These are phyloP conservation scores for Hyles euphorbiae DNA, from an alignment of 1,140 invertebrate genomes.

Conservation along the genomic window DNA sequence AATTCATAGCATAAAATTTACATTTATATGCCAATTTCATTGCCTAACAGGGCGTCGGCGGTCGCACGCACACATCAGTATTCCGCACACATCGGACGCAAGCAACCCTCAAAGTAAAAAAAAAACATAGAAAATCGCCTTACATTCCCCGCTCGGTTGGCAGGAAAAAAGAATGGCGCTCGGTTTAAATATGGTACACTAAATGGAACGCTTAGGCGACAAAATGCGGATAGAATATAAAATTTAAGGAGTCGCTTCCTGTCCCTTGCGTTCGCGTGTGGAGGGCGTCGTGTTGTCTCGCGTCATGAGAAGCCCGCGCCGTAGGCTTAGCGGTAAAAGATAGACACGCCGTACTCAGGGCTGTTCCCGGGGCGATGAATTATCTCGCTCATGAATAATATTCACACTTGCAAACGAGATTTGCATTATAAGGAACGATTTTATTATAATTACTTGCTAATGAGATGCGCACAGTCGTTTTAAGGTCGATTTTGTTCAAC, in stretches of 20 bases:
- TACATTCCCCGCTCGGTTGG: conserved; percentile 56
- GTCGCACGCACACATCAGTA: conserved; percentile 70
- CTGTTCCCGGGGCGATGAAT: conserved; percentile 42
- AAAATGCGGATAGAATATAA: conserved; percentile 75
- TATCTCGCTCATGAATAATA: conserved; percentile 47
- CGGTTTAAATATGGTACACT: conserved; percentile 74
- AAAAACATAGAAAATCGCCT: conserved; percentile 62
- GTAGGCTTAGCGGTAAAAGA: conserved; percentile 73
- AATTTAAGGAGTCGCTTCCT: conserved; percentile 57
- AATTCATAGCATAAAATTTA: conserved; percentile 76
- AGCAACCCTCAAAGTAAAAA: conserved; percentile 51
- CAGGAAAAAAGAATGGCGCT: conserved; percentile 64
- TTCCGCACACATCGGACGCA: conserved; percentile 54
- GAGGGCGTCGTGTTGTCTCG: conserved; percentile 35
- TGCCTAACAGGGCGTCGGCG: conserved; percentile 67
- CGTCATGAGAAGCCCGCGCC: conserved; percentile 60
- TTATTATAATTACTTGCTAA: conserved; percentile 44
- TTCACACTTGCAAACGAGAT: conserved; percentile 39
- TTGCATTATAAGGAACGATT: conserved; percentile 20
- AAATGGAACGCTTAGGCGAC: conserved; percentile 75
- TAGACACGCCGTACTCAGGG: conserved; percentile 63
- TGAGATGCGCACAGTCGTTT: conserved; percentile 19
- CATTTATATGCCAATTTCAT: conserved; percentile 76
- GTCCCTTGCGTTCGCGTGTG: conserved; percentile 39
- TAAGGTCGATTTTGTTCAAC: no score